Conservation (phyloP, 2,797 vertebrate genomes). For the Trichosurus vulpecula region DNA sequence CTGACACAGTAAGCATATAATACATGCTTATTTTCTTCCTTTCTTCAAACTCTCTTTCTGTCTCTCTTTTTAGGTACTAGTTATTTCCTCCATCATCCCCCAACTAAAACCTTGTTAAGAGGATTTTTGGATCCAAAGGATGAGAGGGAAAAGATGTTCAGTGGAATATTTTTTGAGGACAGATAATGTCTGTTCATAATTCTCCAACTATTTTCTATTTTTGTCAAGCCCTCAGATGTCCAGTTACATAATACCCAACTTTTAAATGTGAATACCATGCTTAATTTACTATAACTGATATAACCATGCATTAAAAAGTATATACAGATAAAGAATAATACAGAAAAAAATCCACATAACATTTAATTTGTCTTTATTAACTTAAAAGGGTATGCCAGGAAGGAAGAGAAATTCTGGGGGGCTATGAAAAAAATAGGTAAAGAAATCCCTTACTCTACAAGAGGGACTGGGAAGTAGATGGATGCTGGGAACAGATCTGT, state of each 20-base stretch:
- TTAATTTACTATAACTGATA: background rate
- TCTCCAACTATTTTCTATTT: background rate
- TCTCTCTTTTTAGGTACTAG: background rate
- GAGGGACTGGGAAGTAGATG: background rate
- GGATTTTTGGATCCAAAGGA: background rate
- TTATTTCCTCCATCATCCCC: background rate
- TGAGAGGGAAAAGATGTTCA: background rate
- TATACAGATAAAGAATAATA: background rate
- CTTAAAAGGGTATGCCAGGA: background rate
- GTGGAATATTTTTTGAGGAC: background rate
- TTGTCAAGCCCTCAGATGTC: background rate
- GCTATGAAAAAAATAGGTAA: background rate
- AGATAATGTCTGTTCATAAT: background rate
- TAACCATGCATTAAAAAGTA: background rate
- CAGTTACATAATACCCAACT: background rate
- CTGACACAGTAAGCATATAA: background rate
- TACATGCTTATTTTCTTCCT: background rate
- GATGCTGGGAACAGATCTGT: background rate
- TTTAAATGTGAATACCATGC: background rate
- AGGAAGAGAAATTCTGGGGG: background rate
- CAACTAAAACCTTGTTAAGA: background rate
- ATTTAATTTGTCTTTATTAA: background rate
- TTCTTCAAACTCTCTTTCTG: background rate
- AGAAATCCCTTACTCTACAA: background rate
- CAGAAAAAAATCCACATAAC: background rate